phyloP scores from a whole-genome alignment of 2,888 invertebrate species.

The Chaitophorus viminalis region DNA sequence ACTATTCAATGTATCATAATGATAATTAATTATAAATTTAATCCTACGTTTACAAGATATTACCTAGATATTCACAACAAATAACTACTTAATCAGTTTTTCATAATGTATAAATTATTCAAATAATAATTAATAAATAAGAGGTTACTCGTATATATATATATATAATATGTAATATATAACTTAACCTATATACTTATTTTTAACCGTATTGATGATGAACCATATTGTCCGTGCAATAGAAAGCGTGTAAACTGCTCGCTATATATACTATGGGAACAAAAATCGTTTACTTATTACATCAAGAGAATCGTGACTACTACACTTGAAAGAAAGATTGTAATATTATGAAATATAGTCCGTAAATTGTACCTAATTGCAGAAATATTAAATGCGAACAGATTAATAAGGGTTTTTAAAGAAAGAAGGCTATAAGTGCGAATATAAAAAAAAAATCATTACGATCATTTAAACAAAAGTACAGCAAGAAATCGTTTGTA shows the following conservation, averaged over 20 bases:
- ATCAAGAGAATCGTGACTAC: slow-evolving; percentile 50
- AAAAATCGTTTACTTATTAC: slow-evolving; percentile 49
- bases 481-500: background rate
- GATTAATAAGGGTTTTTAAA: background rate
- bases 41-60: too few relatives aligned
- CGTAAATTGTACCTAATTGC: slow-evolving; percentile 1
- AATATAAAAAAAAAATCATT: slow-evolving; percentile 5
- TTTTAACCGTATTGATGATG: slow-evolving; percentile 9
- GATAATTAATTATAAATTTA: background rate
- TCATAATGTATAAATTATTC: slow-evolving; percentile 11
- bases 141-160: too few relatives aligned
- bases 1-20: background rate
- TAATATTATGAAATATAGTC: slow-evolving; percentile 43
- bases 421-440: background rate
- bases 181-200: background rate
- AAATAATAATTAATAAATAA: background rate
- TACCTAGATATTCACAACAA: too few relatives aligned
- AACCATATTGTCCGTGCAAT: slow-evolving; percentile 42
- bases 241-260: slow-evolving; percentile 35
- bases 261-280: slow-evolving; percentile 24
- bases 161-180: too few relatives aligned
- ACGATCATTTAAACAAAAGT: background rate
- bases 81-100: too few relatives aligned
- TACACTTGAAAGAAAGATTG: slow-evolving; percentile 5
- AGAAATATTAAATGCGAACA: slow-evolving; percentile 5